Evolutionary conservation across 2,113 vertebrate genomes (phyloP).

Genomic region (Phoxinus phoxinus): DNA sequence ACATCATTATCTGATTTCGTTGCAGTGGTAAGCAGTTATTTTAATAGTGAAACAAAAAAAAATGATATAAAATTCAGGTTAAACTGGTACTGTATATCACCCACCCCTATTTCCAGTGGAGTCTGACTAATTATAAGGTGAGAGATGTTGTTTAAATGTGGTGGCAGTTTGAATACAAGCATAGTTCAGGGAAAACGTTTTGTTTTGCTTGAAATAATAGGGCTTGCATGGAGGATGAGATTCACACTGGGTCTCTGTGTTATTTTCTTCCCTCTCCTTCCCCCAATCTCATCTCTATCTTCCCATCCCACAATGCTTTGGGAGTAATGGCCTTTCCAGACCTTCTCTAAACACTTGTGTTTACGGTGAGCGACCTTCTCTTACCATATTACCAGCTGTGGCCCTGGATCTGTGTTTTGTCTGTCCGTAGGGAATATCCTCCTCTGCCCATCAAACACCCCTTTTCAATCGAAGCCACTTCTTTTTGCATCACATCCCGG

Average conservation of each 20-base stretch:
- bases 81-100: neutral
- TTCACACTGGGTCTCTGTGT: constrained; percentile 67
- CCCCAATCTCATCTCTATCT: constrained; percentile 59
- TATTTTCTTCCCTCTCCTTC: constrained; percentile 38
- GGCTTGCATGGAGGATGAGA: constrained; percentile 70
- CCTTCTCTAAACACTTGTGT: constrained; percentile 73
- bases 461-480: constrained; percentile 2
- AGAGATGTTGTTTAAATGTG: neutral
- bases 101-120: neutral
- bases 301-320: constrained; percentile 67
- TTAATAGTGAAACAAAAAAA: neutral
- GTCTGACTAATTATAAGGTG: neutral
- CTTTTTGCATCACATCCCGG: neutral
- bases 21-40: neutral
- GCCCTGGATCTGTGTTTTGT: constrained; percentile 72
- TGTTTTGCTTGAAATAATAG: constrained; percentile 66
- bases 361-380: constrained; percentile 77
- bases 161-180: constrained; percentile 30
- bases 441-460: constrained; percentile 37
- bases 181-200: constrained; percentile 64
- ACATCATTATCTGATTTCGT: neutral
- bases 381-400: constrained; percentile 79
- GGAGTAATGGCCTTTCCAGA: constrained; percentile 79
- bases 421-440: constrained; percentile 66
- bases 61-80: neutral